Percentiles rank a stretch among this genome's conserved stretches.
These are phyloP conservation scores for Theretra japonica DNA, from an alignment of 2,888 invertebrate species.

Conservation along the genomic window DNA sequence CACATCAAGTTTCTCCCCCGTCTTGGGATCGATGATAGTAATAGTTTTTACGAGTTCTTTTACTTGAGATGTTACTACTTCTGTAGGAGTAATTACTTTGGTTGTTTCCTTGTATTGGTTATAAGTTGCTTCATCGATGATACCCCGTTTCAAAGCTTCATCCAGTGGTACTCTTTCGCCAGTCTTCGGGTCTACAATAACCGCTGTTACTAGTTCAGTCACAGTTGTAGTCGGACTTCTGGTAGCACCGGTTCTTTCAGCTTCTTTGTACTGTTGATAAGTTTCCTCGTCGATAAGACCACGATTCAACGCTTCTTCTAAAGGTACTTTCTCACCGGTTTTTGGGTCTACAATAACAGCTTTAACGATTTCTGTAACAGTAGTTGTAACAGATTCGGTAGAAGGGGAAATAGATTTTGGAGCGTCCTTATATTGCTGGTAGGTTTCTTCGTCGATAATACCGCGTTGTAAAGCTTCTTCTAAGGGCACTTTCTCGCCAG, in stretches of 20 bases:
- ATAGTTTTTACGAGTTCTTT: constrained; percentile 55
- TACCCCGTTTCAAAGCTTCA: constrained; percentile 21
- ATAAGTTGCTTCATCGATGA: constrained; percentile 25
- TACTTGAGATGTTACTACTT: constrained; percentile 41
- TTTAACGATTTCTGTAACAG: not conserved
- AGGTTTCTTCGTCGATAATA: constrained; percentile 14
- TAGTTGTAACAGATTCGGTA: not conserved
- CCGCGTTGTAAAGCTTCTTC: constrained; percentile 85
- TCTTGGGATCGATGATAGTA: constrained; percentile 90
- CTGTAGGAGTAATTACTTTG: not conserved
- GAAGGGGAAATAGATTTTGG: not conserved
- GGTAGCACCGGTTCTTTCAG: no score
- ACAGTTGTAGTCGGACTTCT: not conserved
- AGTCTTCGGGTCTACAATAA: constrained; percentile 17
- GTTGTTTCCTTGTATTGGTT: constrained; percentile 7
- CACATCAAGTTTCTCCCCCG: constrained; percentile 90
- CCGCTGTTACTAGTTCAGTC: not conserved
- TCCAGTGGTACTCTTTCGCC: constrained; percentile 77
- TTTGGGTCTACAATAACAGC: constrained; percentile 65
- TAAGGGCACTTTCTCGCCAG: constrained; percentile 3
- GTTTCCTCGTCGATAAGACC: constrained; percentile 38
- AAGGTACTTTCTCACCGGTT: constrained; percentile 81
- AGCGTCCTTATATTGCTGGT: constrained; percentile 15
- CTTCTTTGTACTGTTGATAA: constrained; percentile 23
- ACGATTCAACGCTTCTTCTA: constrained; percentile 86